Conservation (phyloP, 2,797 vertebrate species). For the Gambelia wislizenii region DNA sequence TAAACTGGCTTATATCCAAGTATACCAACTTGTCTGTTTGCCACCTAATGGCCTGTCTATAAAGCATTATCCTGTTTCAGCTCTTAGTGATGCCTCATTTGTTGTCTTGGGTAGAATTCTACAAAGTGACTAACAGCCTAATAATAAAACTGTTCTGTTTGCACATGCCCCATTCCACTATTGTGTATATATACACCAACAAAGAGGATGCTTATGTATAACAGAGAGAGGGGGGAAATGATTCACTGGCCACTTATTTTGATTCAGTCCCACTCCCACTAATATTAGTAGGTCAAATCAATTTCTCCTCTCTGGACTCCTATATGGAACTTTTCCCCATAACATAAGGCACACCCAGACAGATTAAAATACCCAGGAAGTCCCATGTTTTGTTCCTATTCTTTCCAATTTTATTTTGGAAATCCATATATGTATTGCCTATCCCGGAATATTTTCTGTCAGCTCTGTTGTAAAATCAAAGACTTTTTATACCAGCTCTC, state of each 20-base stretch:
- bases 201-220: neutral
- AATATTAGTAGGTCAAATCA: neutral
- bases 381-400: no score
- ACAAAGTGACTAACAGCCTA: slow-evolving; percentile 25
- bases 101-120: slow-evolving; percentile 13
- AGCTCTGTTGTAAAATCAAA: no score
- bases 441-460: no score
- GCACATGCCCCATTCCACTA: slow-evolving; percentile 12
- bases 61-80: slow-evolving; percentile 37
- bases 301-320: neutral
- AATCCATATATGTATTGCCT: no score
- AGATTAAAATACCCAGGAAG: no score
- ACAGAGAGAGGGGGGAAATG: neutral
- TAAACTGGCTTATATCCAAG: slow-evolving; percentile 10
- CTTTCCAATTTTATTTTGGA: no score
- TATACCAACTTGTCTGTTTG: slow-evolving; percentile 6
- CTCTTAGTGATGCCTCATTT: slow-evolving; percentile 41
- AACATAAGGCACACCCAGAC: no score
- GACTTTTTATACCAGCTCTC: no score
- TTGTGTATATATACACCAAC: neutral
- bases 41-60: slow-evolving; percentile 36
- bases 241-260: neutral
- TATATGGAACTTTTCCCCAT: neutral
- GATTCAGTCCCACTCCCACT: neutral
- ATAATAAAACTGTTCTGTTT: slow-evolving; percentile 25